Percentiles rank a stretch among this genome's conserved stretches.
Evolutionary conservation across 1,140 invertebrate species (phyloP).

Genomic region (Cyclargus thomasi): DNA sequence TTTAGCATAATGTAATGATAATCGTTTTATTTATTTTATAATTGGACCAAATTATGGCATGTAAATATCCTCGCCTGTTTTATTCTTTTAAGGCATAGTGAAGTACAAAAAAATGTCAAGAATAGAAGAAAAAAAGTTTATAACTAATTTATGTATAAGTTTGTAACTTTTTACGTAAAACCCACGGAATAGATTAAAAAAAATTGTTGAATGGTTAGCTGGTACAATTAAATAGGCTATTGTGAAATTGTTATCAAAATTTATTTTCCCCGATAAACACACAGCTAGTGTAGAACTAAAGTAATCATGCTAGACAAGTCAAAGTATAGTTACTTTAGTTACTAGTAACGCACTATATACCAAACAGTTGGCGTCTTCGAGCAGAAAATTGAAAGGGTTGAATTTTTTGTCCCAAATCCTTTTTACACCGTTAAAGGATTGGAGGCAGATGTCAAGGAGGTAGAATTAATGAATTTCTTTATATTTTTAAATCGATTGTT

Average conservation of each 20-base stretch:
- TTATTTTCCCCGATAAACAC: too few relatives aligned
- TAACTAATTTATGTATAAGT: too few relatives aligned
- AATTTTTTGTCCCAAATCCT: slow-evolving; percentile 42
- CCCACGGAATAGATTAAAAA: too few relatives aligned
- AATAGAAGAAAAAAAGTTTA: too few relatives aligned
- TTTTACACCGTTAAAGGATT: slow-evolving; percentile 50
- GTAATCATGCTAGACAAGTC: neutral
- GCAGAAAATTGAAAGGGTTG: slow-evolving; percentile 40
- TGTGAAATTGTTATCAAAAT: too few relatives aligned
- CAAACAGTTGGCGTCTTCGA: slow-evolving; percentile 20
- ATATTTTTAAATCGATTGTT: slow-evolving; percentile 36
- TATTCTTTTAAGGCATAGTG: neutral
- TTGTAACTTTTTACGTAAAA: too few relatives aligned
- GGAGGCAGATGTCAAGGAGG: slow-evolving; percentile 48
- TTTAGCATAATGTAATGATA: neutral
- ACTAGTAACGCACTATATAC: neutral
- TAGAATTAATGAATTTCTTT: slow-evolving; percentile 48
- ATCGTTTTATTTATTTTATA: neutral
- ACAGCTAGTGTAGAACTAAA: too few relatives aligned
- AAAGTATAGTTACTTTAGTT: neutral
- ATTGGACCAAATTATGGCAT: neutral
- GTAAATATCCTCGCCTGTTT: neutral
- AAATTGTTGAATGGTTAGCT: too few relatives aligned
- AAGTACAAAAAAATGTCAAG: too few relatives aligned
- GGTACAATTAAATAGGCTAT: too few relatives aligned